Conservation (phyloP, 2,113 vertebrate genomes). For the Poeciliopsis retropinna region DNA sequence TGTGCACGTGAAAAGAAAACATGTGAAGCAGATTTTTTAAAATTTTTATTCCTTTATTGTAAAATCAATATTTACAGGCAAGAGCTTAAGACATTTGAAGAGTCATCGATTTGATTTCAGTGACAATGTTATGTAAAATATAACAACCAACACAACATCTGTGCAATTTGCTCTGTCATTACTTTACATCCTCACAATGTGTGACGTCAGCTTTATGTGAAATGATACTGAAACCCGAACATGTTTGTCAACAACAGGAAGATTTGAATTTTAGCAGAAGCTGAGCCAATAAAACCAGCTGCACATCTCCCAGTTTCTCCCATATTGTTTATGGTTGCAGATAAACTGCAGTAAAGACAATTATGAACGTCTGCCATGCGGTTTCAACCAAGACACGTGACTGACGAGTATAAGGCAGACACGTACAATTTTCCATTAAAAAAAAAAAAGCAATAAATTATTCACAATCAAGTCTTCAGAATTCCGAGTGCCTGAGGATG, state of each 20-base stretch:
- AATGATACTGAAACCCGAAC: constrained; percentile 27
- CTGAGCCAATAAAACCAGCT: neutral
- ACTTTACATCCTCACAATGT: neutral
- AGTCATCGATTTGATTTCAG: too few relatives aligned
- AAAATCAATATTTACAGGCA: too few relatives aligned
- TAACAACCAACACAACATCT: too few relatives aligned
- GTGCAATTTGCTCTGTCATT: too few relatives aligned
- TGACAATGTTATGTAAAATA: too few relatives aligned
- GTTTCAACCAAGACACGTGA: neutral
- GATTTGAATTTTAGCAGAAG: neutral
- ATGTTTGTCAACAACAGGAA: constrained; percentile 12
- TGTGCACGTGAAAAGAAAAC: too few relatives aligned
- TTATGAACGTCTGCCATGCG: neutral
- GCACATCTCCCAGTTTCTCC: neutral
- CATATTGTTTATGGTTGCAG: neutral
- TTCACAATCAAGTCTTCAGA: constrained; percentile 36
- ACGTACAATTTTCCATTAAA: neutral
- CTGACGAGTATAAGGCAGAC: neutral
- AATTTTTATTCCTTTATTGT: too few relatives aligned
- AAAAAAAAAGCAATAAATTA: constrained; percentile 8
- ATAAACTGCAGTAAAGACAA: neutral
- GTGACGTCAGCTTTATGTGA: neutral
- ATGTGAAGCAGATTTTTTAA: too few relatives aligned
- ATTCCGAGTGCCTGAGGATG: constrained; percentile 69
- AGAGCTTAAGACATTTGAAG: too few relatives aligned